These are phyloP conservation scores for Pararge aegeria DNA, from an alignment of 1,140 invertebrate genomes.

Conservation along the genomic window DNA sequence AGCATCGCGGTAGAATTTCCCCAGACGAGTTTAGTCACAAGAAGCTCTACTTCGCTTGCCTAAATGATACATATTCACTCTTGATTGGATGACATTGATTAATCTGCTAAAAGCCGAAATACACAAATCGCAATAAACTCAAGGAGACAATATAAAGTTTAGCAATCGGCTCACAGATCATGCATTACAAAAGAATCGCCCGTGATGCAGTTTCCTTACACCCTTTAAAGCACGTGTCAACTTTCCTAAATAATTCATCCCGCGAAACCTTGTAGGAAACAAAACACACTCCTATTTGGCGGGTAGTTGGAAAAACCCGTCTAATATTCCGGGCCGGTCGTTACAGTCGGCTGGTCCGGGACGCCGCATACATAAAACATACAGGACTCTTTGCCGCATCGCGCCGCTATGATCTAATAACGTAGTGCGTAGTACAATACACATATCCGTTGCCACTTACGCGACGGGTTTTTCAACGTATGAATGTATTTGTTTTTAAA, in stretches of 20 bases:
- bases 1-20: no score
- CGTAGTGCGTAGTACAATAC: conserved; percentile 25
- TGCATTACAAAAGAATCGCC: no score
- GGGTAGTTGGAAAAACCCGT: conserved; percentile 28
- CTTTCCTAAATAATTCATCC: conserved; percentile 13
- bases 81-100: no score
- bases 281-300: conserved; percentile 19
- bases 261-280: conserved; percentile 18
- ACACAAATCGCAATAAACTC: no score
- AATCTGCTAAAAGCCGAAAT: no score
- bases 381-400: conserved; percentile 37
- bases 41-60: no score
- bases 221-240: background rate
- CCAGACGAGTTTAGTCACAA: no score
- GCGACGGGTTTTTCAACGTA: background rate
- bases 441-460: conserved; percentile 10
- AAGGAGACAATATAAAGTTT: no score
- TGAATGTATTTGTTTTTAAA: background rate
- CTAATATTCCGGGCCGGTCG: conserved; percentile 37
- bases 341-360: conserved; percentile 29
- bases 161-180: no score
- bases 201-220: background rate
- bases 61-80: no score
- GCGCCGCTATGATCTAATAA: conserved; percentile 45
- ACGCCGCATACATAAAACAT: conserved; percentile 47